Conservation (phyloP, 1,140 invertebrate genomes). For the Pseudachorutes palmiensis region DNA sequence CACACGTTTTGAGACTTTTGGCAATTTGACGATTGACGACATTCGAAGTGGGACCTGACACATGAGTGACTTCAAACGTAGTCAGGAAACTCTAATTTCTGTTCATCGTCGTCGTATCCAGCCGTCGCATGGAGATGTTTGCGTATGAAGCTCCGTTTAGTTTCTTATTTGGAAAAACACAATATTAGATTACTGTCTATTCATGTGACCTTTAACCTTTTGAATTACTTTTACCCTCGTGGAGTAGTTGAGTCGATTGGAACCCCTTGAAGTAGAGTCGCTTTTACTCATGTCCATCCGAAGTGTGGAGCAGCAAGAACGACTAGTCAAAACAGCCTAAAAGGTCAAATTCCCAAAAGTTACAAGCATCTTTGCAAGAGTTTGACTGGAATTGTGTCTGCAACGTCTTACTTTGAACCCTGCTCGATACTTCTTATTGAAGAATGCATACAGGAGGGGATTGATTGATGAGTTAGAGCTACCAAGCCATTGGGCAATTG, state of each 20-base stretch:
- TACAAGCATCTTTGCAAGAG: too few relatives aligned
- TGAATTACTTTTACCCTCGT: constrained; percentile 10
- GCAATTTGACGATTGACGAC: too few relatives aligned
- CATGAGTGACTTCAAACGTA: too few relatives aligned
- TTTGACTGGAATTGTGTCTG: too few relatives aligned
- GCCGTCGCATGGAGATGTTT: neutral
- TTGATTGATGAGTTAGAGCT: constrained; percentile 43
- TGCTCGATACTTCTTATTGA: constrained; percentile 37
- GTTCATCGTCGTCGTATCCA: neutral
- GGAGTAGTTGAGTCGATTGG: constrained; percentile 33
- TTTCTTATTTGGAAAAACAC: neutral
- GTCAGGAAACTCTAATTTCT: too few relatives aligned
- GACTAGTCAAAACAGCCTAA: constrained; percentile 35
- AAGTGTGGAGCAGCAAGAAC: constrained; percentile 35
- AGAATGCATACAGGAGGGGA: constrained; percentile 37
- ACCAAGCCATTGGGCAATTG: constrained; percentile 54
- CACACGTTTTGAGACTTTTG: too few relatives aligned
- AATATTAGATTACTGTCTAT: neutral
- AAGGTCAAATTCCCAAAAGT: neutral
- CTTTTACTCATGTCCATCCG: constrained; percentile 33
- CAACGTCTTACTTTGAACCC: constrained; percentile 38
- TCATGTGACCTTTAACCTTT: neutral
- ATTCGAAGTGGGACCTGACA: too few relatives aligned
- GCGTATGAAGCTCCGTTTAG: neutral
- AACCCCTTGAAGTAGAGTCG: constrained; percentile 33